Conservation (phyloP, 2,113 vertebrate species). For the Brachyhypopomus gauderio region DNA sequence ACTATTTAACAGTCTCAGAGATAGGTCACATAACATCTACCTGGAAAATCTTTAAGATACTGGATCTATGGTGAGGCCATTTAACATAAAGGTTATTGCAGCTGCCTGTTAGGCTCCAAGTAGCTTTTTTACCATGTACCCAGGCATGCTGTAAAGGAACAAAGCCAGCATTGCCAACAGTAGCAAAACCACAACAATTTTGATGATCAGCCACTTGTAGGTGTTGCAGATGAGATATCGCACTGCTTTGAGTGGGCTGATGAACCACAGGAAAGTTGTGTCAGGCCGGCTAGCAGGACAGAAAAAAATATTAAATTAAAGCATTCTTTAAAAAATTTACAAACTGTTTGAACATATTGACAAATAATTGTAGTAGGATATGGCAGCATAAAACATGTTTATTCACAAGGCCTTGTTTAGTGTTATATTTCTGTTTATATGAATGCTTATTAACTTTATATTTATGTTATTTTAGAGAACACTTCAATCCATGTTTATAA, state of each 20-base stretch:
- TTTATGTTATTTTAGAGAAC: neutral
- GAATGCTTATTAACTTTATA: neutral
- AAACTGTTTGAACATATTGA: no score
- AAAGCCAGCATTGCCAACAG: slow-evolving; percentile 85
- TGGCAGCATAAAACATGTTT: neutral
- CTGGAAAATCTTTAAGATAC: neutral
- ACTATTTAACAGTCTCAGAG: neutral
- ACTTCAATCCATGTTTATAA: neutral
- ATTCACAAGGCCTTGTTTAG: neutral
- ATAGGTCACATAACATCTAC: neutral
- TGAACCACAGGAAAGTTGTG: slow-evolving; percentile 95
- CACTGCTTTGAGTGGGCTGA: slow-evolving; percentile 91
- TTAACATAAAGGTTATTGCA: neutral
- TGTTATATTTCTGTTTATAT: neutral
- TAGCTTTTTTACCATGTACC: slow-evolving; percentile 96
- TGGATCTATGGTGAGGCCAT: neutral
- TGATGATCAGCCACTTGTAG: slow-evolving; percentile 96
- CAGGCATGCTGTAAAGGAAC: slow-evolving; percentile 93
- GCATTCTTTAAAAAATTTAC: neutral
- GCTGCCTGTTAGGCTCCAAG: slow-evolving; percentile 70
- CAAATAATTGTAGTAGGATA: neutral
- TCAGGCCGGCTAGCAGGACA: slow-evolving; percentile 84
- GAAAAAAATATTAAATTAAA: slow-evolving; percentile 33
- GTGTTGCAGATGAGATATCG: slow-evolving; percentile 91
- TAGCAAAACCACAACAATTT: slow-evolving; percentile 84